A percentile compares a stretch with the other conserved stretches of the same genome.
phyloP scores from a whole-genome alignment of 1,140 invertebrate genomes.

The Pseudomyrmex dendroicus region DNA sequence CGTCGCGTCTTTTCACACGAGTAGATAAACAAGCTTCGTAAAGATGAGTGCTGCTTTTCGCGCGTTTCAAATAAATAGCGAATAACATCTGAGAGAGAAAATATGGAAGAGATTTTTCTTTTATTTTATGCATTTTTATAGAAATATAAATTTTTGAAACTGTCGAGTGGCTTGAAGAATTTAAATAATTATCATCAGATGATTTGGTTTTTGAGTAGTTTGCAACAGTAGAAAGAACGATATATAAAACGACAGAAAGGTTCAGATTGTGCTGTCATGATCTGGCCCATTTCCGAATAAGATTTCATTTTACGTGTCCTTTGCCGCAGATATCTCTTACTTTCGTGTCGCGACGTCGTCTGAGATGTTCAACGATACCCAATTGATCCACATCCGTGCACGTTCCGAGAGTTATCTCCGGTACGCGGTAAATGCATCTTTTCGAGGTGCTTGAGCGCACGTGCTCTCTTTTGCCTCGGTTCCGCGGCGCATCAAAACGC shows the following conservation, averaged over 20 bases:
- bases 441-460: conserved; percentile 68
- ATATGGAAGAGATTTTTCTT: background rate
- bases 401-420: conserved; percentile 66
- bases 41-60: background rate
- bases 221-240: background rate
- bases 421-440: conserved; percentile 66
- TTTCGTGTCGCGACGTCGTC: conserved; percentile 23
- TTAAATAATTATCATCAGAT: background rate
- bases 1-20: background rate
- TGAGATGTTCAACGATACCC: conserved; percentile 39
- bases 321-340: background rate
- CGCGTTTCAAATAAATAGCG: background rate
- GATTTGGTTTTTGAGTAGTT: background rate
- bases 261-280: conserved; percentile 25
- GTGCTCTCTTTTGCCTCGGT: conserved; percentile 58
- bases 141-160: background rate
- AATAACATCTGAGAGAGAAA: background rate
- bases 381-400: conserved; percentile 68
- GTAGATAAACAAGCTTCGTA: background rate
- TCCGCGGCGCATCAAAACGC: conserved; percentile 45
- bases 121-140: background rate
- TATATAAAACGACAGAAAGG: background rate
- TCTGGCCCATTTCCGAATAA: conserved; percentile 5
- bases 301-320: conserved; percentile 26
- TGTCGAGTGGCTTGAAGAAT: background rate